phyloP scores from a whole-genome alignment of 2,113 vertebrate genomes.

The Actenoides hombroni region DNA sequence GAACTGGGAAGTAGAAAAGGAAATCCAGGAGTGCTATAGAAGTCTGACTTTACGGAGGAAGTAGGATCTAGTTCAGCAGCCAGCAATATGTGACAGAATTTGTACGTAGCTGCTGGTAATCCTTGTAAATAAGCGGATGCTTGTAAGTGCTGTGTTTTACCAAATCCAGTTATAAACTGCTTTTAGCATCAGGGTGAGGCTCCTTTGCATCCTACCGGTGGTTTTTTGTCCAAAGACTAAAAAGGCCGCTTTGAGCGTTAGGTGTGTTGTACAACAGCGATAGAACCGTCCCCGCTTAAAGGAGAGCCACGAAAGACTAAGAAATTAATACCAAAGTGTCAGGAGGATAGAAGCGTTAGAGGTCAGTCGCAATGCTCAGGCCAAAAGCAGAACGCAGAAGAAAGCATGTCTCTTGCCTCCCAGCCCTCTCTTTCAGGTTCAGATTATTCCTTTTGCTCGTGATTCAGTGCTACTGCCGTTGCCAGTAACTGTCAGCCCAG shows the following conservation, averaged over 20 bases:
- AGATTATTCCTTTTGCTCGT: neutral
- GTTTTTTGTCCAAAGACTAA: neutral
- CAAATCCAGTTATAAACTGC: neutral
- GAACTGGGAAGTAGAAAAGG: neutral
- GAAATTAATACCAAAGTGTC: neutral
- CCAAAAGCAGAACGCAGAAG: neutral
- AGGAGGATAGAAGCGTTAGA: neutral
- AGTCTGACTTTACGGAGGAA: neutral
- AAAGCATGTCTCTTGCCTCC: neutral
- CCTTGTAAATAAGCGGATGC: neutral
- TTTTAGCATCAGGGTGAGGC: neutral
- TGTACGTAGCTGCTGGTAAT: neutral
- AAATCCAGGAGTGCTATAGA: neutral
- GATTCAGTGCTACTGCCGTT: neutral
- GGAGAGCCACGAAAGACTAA: neutral
- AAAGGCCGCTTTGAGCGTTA: neutral
- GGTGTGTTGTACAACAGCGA: neutral
- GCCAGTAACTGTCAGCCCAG: neutral
- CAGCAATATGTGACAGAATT: neutral
- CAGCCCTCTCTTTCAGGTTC: neutral
- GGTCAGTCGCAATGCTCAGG: neutral
- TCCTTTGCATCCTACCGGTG: neutral
- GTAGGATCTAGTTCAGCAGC: neutral
- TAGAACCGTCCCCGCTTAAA: neutral
- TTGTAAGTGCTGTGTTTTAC: neutral